Evolutionary conservation across 2,113 vertebrate genomes (phyloP), one percentile per base, ranked within the genome.

Genomic region (Leucosticte australis): DNA sequence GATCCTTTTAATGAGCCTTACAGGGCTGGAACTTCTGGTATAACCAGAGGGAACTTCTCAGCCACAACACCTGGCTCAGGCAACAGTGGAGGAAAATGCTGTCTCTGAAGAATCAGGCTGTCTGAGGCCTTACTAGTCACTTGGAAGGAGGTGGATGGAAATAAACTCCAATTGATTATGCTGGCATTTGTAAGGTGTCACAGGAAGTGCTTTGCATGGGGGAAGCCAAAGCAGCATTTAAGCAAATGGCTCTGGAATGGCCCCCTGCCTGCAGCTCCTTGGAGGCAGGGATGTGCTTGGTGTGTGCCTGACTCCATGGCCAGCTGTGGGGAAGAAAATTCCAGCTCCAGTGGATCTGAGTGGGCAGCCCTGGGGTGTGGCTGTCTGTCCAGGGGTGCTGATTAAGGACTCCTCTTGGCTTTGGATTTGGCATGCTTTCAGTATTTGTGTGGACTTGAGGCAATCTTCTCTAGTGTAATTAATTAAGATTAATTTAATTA

Each of bases 401-500:
- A 27, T 74, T 82, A 41, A 26, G 42, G 64, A 17, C 26, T 79
- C 26, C 59, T 77, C 0, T 24, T 42, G 49, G 24, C 49, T 69
- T 73, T 60, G 56, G 39, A 30, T 62, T 67, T 84, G 87, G 67
- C 63, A 85, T 2, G 1, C 5, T 41, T 41, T 31, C 46, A 70
- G 88, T 30, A 30, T 28, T 70, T 88, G 28, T 65, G 31, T 26
- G 69, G 60, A 55, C 74, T 63, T 31, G 26, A 90, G 46, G 59
- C 46, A 55, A 33, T 59, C 75, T 86, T 56, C n/a, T 84, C 46
- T 69, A 37, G 20, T 62, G 42, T 73, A 64, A 89, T 83, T 52
- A 84, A 74, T 69, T 69, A 80, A 74, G 37, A 79, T 75, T 21
- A 64, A 39, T 87, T 91, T 93, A 88, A 92, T 83, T 83, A 94